Conservation (phyloP, 2,888 invertebrate species). For the Chymomyza amoena region DNA sequence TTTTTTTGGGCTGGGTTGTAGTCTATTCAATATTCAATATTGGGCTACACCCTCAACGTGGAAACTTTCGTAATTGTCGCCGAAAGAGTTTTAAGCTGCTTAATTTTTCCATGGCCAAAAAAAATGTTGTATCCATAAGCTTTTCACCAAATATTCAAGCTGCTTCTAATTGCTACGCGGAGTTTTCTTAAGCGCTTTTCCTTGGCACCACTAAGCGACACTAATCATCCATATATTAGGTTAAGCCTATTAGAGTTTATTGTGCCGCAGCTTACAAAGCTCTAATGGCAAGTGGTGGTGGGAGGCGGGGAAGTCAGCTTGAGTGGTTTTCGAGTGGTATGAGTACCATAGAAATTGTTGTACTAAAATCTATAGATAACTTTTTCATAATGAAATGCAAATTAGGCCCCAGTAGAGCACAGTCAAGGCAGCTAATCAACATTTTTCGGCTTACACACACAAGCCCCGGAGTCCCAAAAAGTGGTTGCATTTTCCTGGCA, state of each 20-base stretch:
- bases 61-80: conserved; percentile 26
- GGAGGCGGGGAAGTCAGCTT: neutral
- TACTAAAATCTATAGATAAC: neutral
- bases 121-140: conserved; percentile 29
- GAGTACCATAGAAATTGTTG: neutral
- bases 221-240: conserved; percentile 66
- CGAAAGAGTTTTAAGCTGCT: conserved; percentile 46
- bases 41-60: conserved; percentile 38
- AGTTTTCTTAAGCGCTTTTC: conserved; percentile 25
- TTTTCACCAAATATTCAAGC: conserved; percentile 37
- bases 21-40: conserved; percentile 40
- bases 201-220: conserved; percentile 58
- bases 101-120: conserved; percentile 30
- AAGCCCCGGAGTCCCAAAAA: neutral
- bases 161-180: neutral
- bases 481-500: conserved; percentile 20
- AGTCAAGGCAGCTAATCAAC: neutral
- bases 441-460: neutral
- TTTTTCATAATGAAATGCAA: neutral
- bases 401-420: neutral
- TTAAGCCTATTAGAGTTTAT: conserved; percentile 69
- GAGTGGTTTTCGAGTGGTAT: neutral
- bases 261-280: conserved; percentile 63
- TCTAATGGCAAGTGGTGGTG: conserved; percentile 54
- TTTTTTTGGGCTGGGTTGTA: neutral